A percentile compares a stretch with the other conserved stretches of the same genome.
Conservation (phyloP, 2,113 vertebrate genomes). For the Pionites leucogaster region DNA sequence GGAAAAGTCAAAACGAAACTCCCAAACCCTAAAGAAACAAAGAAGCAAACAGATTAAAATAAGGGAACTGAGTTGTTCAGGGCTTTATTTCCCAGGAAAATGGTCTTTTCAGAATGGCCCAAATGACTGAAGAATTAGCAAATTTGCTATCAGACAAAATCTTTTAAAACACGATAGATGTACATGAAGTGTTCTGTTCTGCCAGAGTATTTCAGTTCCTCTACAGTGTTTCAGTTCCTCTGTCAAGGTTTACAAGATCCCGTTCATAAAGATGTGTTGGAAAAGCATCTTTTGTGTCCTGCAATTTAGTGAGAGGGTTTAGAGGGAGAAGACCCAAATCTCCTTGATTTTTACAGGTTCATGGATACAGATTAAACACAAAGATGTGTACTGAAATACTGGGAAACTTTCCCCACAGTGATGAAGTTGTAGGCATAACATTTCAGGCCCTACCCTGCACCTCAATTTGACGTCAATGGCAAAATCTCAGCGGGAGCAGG, state of each 20-base stretch:
- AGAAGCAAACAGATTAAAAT: not conserved
- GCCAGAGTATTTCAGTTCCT: not conserved
- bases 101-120: not conserved
- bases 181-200: not conserved
- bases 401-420: slow-evolving; percentile 65
- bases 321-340: too few species aligned
- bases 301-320: too few species aligned
- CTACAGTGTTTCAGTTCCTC: not conserved
- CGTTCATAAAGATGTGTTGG: not conserved
- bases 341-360: slow-evolving; percentile 71
- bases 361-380: slow-evolving; percentile 61
- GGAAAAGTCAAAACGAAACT: not conserved
- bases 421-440: slow-evolving; percentile 50
- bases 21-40: not conserved
- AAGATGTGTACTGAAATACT: slow-evolving; percentile 31
- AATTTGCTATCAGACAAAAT: not conserved
- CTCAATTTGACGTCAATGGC: slow-evolving; percentile 6
- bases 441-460: slow-evolving; percentile 17
- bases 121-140: not conserved
- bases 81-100: not conserved
- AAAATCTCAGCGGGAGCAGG: slow-evolving; percentile 39
- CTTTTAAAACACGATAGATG: rapidly evolving
- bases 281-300: too few species aligned
- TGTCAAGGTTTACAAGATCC: not conserved
- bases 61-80: not conserved